phyloP scores from a whole-genome alignment of 2,113 vertebrate genomes.

The Lagopus leucura region DNA sequence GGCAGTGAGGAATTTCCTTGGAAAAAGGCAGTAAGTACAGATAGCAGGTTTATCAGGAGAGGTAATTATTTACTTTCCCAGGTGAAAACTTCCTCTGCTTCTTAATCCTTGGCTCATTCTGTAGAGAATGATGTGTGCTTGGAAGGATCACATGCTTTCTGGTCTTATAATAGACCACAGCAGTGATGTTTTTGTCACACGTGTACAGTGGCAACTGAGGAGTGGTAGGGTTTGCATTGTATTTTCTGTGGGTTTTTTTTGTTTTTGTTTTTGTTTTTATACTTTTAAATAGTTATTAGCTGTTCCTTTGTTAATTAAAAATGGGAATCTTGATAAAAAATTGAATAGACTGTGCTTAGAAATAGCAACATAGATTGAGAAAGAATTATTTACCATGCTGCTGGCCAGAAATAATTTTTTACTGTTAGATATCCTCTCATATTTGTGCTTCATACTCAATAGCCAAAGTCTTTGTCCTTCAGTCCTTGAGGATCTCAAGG shows the following conservation, averaged over 20 bases:
- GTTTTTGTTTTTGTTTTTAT: background rate
- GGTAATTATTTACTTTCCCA: background rate
- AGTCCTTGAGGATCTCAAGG: background rate
- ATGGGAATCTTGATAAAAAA: background rate
- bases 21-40: background rate
- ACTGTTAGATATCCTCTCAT: background rate
- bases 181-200: background rate
- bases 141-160: conserved; percentile 54
- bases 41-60: background rate
- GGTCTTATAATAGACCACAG: conserved; percentile 58
- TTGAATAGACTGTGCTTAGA: background rate
- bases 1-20: background rate
- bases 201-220: background rate
- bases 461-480: background rate
- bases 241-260: background rate
- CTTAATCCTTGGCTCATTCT: conserved; percentile 16
- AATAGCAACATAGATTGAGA: background rate
- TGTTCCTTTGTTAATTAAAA: conserved; percentile 36
- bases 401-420: background rate
- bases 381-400: background rate
- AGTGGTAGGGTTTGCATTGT: conserved; percentile 9
- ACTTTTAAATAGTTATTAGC: conserved; percentile 6
- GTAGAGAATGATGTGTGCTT: conserved; percentile 24
- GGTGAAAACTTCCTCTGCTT: background rate
- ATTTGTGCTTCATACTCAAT: background rate